Evolutionary conservation across 2,113 vertebrate genomes (phyloP), one percentile per base, ranked within the genome.

Genomic region (Phodopus roborovskii): DNA sequence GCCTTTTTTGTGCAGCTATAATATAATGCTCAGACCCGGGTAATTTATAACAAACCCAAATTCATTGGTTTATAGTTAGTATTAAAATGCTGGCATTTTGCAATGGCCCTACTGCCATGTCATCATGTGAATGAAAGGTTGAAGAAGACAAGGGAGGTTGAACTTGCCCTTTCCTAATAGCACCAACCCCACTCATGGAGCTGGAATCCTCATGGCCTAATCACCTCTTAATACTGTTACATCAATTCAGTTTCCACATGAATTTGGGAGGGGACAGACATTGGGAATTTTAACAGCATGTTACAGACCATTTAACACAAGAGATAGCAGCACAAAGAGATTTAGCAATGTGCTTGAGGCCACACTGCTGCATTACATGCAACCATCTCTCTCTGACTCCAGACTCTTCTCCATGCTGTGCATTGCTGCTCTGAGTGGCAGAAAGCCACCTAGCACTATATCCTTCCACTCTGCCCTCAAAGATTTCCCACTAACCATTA

Each of bases 251-350:
- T 17, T 45, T 66, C 75, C 42, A 68, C 28, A 28, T 17, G 33
- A n/a, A 2, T 68, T 83, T 92, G 36, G 66, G 30, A 75, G 58
- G 1, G 11, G 10, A 77, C 48, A 77, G 33, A n/a, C 4, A 78
- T 26, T 86, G 42, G 24, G 22, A 42, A 53, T 36, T 62, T 48
- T n/a, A 66, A 71, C 58, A 82, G 83, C 11, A 12, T 11, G 10
- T n/a, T 50, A 12, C 45, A 62, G 7, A 79, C 75, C 70, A 0
- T 73, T 92, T 82, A 30, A 39, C 1, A 60, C 20, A 22, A 7
- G 48, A 92, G 20, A 79, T 53, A 50, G 62, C 15, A 70, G 70
- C 94, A 73, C 86, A 91, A 70, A 97, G 56, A 93, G 6, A 17
- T 11, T 77, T 78, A 88, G 83, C 56, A 74, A 16, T 56, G 15